Evolutionary conservation across 1,140 invertebrate species (phyloP).

Genomic region (Fopius arisanus): DNA sequence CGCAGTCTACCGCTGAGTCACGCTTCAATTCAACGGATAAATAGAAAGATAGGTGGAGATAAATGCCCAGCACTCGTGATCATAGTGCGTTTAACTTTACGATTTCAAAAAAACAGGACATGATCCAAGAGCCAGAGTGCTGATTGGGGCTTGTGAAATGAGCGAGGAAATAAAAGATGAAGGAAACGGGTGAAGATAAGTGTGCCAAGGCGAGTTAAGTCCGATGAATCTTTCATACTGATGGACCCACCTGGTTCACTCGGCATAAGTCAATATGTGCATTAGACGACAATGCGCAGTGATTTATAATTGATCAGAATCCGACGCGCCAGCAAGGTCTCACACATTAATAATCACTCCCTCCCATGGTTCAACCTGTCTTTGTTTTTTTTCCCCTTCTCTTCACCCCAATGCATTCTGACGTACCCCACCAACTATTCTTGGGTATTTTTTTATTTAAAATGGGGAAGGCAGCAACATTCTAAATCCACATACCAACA

Average conservation of each 20-base stretch:
- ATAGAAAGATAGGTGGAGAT: neutral
- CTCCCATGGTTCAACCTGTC: neutral
- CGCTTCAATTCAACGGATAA: conserved; percentile 8
- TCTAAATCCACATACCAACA: neutral
- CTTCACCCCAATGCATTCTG: neutral
- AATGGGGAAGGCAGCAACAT: neutral
- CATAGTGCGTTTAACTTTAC: conserved; percentile 1
- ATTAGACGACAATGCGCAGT: conserved; percentile 4
- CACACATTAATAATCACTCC: conserved; percentile 1
- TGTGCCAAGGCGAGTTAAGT: conserved; percentile 26
- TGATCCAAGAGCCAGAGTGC: conserved; percentile 8
- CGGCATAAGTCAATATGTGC: neutral
- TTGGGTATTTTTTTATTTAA: neutral
- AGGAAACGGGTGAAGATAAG: conserved; percentile 2
- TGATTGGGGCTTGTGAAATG: conserved; percentile 15
- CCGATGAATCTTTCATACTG: neutral
- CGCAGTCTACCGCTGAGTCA: conserved; percentile 9
- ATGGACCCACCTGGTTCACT: conserved; percentile 21
- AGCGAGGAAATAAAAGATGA: neutral
- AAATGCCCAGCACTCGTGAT: neutral
- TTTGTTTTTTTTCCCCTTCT: neutral
- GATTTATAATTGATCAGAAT: conserved; percentile 8
- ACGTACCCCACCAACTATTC: neutral
- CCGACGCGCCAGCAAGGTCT: conserved; percentile 13
- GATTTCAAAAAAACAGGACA: conserved; percentile 3